Evolutionary conservation across 1,140 invertebrate species (phyloP).

Genomic region (Procambarus virginalis): DNA sequence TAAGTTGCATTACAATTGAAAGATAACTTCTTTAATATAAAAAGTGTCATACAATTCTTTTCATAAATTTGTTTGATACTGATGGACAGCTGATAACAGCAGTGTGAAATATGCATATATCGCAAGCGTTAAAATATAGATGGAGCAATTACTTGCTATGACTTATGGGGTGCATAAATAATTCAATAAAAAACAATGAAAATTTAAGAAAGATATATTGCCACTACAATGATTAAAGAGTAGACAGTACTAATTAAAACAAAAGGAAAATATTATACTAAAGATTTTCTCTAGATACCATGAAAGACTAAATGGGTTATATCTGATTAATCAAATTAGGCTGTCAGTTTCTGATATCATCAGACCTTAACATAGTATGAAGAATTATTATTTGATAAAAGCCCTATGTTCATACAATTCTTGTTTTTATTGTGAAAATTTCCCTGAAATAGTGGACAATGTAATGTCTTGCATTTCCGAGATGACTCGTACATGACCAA

Average conservation of each 20-base stretch:
- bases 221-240: neutral
- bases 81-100: neutral
- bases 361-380: conserved; percentile 6
- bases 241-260: neutral
- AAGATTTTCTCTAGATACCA: neutral
- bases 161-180: neutral
- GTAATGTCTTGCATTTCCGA: neutral
- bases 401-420: conserved; percentile 3
- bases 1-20: neutral
- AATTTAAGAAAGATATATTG: neutral
- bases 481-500: neutral
- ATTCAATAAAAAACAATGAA: neutral
- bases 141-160: neutral
- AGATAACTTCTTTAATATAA: neutral
- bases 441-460: conserved; percentile 33
- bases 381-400: neutral
- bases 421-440: conserved; percentile 17
- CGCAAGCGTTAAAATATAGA: neutral
- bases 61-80: neutral
- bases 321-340: conserved; percentile 6
- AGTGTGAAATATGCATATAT: neutral
- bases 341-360: neutral
- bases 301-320: conserved; percentile 37
- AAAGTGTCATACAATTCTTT: neutral
- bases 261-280: neutral